Base-by-base conservation (phyloP, 2,113 vertebrate species). In the Muntiacus muntjak region DNA sequence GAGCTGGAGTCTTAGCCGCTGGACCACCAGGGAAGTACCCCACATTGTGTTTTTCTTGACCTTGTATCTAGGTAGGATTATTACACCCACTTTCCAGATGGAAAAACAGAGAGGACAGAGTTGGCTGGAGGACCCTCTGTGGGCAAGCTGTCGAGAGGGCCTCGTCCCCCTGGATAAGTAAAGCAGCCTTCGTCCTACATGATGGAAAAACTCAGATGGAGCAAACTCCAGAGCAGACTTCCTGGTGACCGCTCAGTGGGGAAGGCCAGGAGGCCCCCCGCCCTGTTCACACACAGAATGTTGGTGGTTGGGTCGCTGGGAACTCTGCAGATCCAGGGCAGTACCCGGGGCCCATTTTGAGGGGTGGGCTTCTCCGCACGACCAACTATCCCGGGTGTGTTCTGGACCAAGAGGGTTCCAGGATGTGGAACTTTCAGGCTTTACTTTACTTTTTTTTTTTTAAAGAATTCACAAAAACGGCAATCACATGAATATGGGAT, bases 191-290 rank as follows among this genome's bases (percentile, higher is more conserved):
- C 1, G 21, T 12, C 85, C 30, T 57, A 36, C 54, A 8, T 4
- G 15, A 17, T 5, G 28, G 30, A 19, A 8, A 40, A 54, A 43
- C 25, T 57, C 17, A 21, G 76, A 30, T 1, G 7, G n/a, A 74
- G n/a, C 52, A 33, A 50, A 16, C 8, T 33, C 21, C 33, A 55
- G 30, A n/a, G 74, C 50, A 45, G 36, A 84, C 0, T 2, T 30
- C 54, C 4, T 0, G 19, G 54, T 1, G 8, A 16, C n/a, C 11
- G 1, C 57, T 50, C 1, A 8, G 7, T 6, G 43, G 3, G 25
- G 50, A 57, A 23, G 26, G 81, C 47, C 1, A 11, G 45, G n/a
- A 13, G 16, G 23, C 17, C 36, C n/a, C 64, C 62, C 9, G 25
- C 10, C 15, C 50, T 23, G 30, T 36, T 74, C n/a, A 4, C 43